phyloP scores from a whole-genome alignment of 2,888 invertebrate genomes.

The Mesorhabditis sp. region DNA sequence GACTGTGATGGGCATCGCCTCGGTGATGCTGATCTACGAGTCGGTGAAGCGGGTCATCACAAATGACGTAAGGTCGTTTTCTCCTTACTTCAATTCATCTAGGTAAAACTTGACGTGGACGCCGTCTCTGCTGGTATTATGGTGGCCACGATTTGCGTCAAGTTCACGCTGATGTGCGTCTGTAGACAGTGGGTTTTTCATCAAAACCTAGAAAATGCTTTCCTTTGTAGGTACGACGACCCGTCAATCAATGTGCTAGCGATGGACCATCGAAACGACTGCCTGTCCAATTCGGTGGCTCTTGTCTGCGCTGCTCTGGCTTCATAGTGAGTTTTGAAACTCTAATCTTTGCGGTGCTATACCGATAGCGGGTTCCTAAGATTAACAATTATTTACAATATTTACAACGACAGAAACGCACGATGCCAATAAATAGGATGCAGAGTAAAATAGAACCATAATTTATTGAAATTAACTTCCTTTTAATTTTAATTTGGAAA shows the following conservation, averaged over 20 bases:
- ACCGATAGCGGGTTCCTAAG: too few relatives aligned
- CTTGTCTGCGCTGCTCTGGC: conserved; percentile 59
- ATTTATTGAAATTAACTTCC: too few relatives aligned
- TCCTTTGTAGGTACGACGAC: conserved; percentile 40
- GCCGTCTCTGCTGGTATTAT: conserved; percentile 52
- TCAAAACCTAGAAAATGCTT: conserved; percentile 32
- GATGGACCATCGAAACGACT: conserved; percentile 63
- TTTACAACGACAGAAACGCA: too few relatives aligned
- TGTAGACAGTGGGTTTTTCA: conserved; percentile 39
- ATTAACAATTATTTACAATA: too few relatives aligned
- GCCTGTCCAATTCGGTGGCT: conserved; percentile 62
- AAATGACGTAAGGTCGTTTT: background rate
- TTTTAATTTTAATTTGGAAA: too few relatives aligned
- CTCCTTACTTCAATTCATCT: conserved; percentile 16
- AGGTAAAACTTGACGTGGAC: conserved; percentile 38
- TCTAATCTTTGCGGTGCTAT: background rate
- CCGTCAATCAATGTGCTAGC: conserved; percentile 59
- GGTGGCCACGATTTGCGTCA: conserved; percentile 49
- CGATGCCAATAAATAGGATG: too few relatives aligned
- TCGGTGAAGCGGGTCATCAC: conserved; percentile 32
- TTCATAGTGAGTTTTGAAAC: conserved; percentile 11
- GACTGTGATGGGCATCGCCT: conserved; percentile 62
- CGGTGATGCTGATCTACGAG: conserved; percentile 59
- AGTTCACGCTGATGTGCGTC: conserved; percentile 46
- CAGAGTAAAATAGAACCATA: too few relatives aligned